phyloP scores from a whole-genome alignment of 2,797 vertebrate genomes.

The Merluccius polli region DNA sequence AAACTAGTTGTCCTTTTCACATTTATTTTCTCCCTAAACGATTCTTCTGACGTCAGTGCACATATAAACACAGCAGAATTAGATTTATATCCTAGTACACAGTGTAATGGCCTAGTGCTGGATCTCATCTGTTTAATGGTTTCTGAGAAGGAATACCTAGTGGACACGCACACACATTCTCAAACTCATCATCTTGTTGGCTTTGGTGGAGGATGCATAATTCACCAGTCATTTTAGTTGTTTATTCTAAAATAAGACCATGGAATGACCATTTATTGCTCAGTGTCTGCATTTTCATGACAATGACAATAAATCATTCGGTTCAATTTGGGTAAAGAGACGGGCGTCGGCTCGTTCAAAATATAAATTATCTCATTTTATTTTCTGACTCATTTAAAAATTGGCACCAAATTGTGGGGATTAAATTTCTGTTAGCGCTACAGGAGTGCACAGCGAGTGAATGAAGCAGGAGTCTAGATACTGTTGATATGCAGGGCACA shows the following conservation, averaged over 20 bases:
- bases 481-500: constrained; percentile 34
- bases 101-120: background rate
- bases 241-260: constrained; percentile 50
- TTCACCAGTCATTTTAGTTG: constrained; percentile 48
- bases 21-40: background rate
- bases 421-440: constrained; percentile 23
- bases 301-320: constrained; percentile 46
- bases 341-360: constrained; percentile 24
- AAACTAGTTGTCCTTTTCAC: background rate
- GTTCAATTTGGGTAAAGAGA: constrained; percentile 37
- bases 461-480: no score
- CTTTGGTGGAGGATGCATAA: constrained; percentile 56
- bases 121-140: background rate
- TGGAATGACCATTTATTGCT: constrained; percentile 41
- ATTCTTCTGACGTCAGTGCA: background rate
- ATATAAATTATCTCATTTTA: background rate
- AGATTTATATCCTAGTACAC: background rate
- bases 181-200: constrained; percentile 38
- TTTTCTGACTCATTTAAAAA: constrained; percentile 28
- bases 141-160: background rate
- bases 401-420: constrained; percentile 23
- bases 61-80: background rate
- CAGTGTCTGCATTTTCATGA: constrained; percentile 39
- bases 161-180: constrained; percentile 3
- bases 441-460: constrained; percentile 18